phyloP scores from a whole-genome alignment of 2,797 vertebrate genomes.

The Parauchenoglanis ngamensis region DNA sequence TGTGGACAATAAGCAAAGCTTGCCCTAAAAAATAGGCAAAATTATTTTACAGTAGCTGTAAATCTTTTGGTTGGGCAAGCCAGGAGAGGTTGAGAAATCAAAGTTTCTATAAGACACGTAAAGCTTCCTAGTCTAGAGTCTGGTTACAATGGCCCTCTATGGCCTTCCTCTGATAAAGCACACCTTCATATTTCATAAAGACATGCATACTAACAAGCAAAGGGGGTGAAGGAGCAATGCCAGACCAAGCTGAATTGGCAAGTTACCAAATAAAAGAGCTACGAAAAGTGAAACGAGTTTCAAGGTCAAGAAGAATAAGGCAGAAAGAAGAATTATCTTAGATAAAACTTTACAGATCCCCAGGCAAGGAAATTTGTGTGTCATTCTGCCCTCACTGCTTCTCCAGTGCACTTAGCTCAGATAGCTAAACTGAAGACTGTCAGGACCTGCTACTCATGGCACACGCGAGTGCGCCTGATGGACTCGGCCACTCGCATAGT shows the following conservation, averaged over 20 bases:
- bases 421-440: too few relatives aligned
- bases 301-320: neutral
- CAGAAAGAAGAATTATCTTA: neutral
- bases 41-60: slow-evolving; percentile 50
- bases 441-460: too few relatives aligned
- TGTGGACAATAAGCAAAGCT: slow-evolving; percentile 33
- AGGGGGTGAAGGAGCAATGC: slow-evolving; percentile 2
- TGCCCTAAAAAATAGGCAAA: slow-evolving; percentile 36
- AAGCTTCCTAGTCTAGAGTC: slow-evolving; percentile 30
- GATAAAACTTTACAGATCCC: too few relatives aligned
- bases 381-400: too few relatives aligned
- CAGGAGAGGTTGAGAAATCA: slow-evolving; percentile 37
- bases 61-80: slow-evolving; percentile 39
- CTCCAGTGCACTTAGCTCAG: too few relatives aligned
- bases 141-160: slow-evolving; percentile 56
- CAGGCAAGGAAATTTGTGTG: too few relatives aligned
- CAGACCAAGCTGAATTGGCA: neutral
- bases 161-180: slow-evolving; percentile 37
- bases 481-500: too few relatives aligned
- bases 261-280: slow-evolving; percentile 10
- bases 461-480: too few relatives aligned
- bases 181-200: slow-evolving; percentile 54
- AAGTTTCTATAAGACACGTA: slow-evolving; percentile 40
- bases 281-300: neutral
- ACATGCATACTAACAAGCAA: slow-evolving; percentile 46